Percentiles rank a stretch among this genome's conserved stretches.
These are phyloP conservation scores for Xylocampa areola DNA, from an alignment of 2,888 invertebrate genomes.

Conservation along the genomic window DNA sequence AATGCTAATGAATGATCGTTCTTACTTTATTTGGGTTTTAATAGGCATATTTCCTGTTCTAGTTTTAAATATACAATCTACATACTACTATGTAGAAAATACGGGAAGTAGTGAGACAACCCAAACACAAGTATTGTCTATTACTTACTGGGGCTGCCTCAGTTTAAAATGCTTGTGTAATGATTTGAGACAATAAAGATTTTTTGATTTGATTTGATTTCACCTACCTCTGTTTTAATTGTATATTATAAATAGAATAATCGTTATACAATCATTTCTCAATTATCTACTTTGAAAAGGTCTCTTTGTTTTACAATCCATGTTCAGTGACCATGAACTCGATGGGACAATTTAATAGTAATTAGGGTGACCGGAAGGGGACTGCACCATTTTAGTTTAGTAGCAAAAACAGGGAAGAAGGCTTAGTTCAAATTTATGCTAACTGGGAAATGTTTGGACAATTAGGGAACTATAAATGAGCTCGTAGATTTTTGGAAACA, in stretches of 20 bases:
- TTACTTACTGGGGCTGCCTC: no score
- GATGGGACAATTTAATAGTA: slow-evolving; percentile 43
- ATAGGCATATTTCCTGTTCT: no score
- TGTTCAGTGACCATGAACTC: slow-evolving; percentile 16
- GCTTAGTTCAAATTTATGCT: slow-evolving; percentile 39
- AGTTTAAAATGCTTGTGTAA: no score
- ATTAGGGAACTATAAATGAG: slow-evolving; percentile 41
- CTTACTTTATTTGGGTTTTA: no score
- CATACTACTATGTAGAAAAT: no score
- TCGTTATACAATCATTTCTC: not conserved
- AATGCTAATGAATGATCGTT: no score
- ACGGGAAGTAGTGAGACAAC: no score
- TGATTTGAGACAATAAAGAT: no score
- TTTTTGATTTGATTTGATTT: no score
- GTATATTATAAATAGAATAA: not conserved
- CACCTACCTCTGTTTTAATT: not conserved
- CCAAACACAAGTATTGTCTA: no score
- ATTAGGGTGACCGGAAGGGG: slow-evolving; percentile 46
- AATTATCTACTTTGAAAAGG: not conserved
- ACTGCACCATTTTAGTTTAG: slow-evolving; percentile 32
- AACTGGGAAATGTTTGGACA: slow-evolving; percentile 36
- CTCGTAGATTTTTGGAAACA: slow-evolving; percentile 18
- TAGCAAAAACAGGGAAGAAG: slow-evolving; percentile 42
- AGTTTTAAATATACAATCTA: no score
- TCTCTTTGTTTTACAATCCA: slow-evolving; percentile 1